Base-by-base conservation (phyloP, 2,797 vertebrate genomes). In the Gallinago stenura region DNA sequence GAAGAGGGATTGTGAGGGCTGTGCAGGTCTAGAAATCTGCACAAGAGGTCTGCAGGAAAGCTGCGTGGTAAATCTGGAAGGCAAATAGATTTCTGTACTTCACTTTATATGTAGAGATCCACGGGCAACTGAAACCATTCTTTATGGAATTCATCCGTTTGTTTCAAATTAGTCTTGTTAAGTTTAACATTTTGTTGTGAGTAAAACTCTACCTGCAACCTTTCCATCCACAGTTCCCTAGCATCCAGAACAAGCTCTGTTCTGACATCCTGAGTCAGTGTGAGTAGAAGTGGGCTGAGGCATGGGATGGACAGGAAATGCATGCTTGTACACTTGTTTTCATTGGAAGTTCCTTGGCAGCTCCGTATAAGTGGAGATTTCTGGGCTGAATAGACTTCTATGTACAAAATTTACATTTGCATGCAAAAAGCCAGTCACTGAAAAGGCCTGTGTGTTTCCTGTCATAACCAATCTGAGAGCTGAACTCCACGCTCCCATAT, bases 221-320 rank as follows among this genome's bases (percentile, higher is more conserved):
- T 96, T 94, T 93, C 90, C 82, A 9, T 92, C 87, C 35, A 33
- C 92, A 97, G 96, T 89, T 95, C 50, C 64, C 30, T 95, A 91
- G 83, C 83, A 64, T 78, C 85, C 85, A 97, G 91, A 90, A 82
- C 80, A 95, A 93, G 83, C 79, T 93, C 85, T 95, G 90, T 90
- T 96, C 93, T 96, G 96, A 93, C 73, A 93, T 69, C 87, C 81
- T 73, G 88, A 91, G 95, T 83, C 85, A 68, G 93, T 82, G 90
- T 95, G 91, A 96, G 93, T 95, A 91, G 35, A 68, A 90, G 33
- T 3, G 75, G 46, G 53, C 91, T 62, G 76, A 91, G 92, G 83
- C 94, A 84, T 90, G 88, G 89, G 88, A 89, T 91, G 89, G 91
- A 76, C 94, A 97, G 96, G 96, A 97, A 97, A 84, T 95, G 96